Evolutionary conservation across 1,140 invertebrate genomes (phyloP).

Genomic region (Anastrepha obliqua): DNA sequence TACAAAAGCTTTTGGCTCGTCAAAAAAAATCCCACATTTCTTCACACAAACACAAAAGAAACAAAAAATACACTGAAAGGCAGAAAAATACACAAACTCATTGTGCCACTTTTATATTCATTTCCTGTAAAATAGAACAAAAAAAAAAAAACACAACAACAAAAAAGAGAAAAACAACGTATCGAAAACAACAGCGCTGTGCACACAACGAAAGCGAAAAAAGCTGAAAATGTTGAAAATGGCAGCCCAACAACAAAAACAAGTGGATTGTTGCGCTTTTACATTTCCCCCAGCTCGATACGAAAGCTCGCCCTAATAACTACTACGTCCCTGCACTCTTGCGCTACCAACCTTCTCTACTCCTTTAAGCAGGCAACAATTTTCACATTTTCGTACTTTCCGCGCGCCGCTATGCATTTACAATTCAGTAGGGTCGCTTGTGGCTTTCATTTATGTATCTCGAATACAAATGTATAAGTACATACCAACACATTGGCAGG

Average conservation of each 20-base stretch:
- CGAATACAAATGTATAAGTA: not conserved
- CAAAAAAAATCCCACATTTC: not conserved
- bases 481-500: not conserved
- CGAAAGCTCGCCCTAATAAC: not conserved
- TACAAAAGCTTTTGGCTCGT: conserved; percentile 23
- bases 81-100: conserved; percentile 44
- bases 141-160: not conserved
- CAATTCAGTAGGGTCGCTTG: not conserved
- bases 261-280: conserved; percentile 14
- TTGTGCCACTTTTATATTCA: conserved; percentile 46
- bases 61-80: not conserved
- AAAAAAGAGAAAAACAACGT: not conserved
- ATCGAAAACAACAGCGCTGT: not conserved
- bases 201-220: not conserved
- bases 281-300: not conserved
- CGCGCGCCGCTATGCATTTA: not conserved
- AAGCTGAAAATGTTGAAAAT: conserved; percentile 1
- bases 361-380: not conserved
- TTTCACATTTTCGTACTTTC: not conserved
- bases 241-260: not conserved
- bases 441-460: not conserved
- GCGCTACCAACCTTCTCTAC: not conserved
- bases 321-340: not conserved
- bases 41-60: not conserved
- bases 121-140: conserved; percentile 41